Percentiles rank a stretch among this genome's conserved stretches.
These are phyloP conservation scores for Madoqua kirkii DNA, from an alignment of 2,113 vertebrate genomes.

Conservation along the genomic window DNA sequence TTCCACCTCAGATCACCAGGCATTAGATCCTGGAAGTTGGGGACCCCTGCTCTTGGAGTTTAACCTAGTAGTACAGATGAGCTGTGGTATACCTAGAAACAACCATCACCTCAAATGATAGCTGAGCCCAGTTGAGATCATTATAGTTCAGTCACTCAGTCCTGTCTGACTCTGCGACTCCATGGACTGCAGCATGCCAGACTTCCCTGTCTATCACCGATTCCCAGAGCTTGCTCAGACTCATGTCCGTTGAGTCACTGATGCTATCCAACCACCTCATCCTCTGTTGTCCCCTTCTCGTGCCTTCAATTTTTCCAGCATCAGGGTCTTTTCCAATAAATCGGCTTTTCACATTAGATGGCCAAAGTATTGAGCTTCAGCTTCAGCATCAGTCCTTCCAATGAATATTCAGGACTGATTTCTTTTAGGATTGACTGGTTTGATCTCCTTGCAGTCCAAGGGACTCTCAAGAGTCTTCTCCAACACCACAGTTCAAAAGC, in stretches of 20 bases:
- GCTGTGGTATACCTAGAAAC: background rate
- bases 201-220: background rate
- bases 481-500: background rate
- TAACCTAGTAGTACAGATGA: background rate
- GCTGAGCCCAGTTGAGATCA: background rate
- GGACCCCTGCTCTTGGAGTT: background rate
- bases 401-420: background rate
- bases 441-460: background rate
- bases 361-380: background rate
- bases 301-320: background rate
- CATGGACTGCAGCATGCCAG: background rate
- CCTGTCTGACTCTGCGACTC: background rate
- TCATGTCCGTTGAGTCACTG: background rate
- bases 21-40: background rate
- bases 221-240: background rate
- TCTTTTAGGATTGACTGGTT: background rate
- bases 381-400: background rate
- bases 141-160: background rate
- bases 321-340: background rate
- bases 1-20: background rate
- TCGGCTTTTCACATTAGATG: background rate
- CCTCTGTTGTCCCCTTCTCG: background rate
- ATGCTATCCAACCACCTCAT: background rate
- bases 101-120: background rate
- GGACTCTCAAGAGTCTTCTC: background rate